These are phyloP conservation scores for Desoria tigrina DNA, from an alignment of 2,888 invertebrate species.

Conservation along the genomic window DNA sequence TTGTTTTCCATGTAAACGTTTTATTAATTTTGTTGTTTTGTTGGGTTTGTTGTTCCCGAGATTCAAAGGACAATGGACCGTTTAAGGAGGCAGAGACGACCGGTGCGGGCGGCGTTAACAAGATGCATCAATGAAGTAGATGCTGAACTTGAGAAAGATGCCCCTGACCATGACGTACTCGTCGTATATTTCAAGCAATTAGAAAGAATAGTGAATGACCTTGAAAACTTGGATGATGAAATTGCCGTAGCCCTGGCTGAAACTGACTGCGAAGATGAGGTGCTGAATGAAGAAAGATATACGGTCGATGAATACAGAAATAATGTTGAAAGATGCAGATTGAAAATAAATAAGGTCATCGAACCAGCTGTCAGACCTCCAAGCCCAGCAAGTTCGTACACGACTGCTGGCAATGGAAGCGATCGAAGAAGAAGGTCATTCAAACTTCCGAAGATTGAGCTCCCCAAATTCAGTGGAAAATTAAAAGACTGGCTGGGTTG, in stretches of 20 bases:
- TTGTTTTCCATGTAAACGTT: too few relatives aligned
- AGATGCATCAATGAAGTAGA: constrained; percentile 1
- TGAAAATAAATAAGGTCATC: neutral
- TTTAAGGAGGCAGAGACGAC: neutral
- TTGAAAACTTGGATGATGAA: neutral
- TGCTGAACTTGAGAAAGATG: neutral
- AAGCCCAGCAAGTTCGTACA: neutral
- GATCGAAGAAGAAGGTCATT: constrained; percentile 8
- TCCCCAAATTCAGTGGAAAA: constrained; percentile 31
- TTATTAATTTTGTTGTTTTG: neutral
- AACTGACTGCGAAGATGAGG: neutral
- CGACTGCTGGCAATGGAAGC: neutral
- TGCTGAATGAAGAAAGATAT: neutral
- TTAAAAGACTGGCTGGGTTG: constrained; percentile 52
- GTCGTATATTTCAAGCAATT: neutral
- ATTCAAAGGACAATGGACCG: neutral
- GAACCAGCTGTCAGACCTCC: neutral
- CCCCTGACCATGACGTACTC: neutral
- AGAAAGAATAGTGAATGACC: neutral
- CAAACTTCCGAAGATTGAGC: constrained; percentile 41
- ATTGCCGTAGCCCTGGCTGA: neutral
- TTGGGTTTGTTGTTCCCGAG: neutral
- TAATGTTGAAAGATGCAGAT: neutral
- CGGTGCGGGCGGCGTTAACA: neutral
- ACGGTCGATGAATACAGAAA: neutral